A percentile compares a stretch with the other conserved stretches of the same genome.
Evolutionary conservation across 2,797 vertebrate genomes (phyloP).

Genomic region (Sardinella longiceps): DNA sequence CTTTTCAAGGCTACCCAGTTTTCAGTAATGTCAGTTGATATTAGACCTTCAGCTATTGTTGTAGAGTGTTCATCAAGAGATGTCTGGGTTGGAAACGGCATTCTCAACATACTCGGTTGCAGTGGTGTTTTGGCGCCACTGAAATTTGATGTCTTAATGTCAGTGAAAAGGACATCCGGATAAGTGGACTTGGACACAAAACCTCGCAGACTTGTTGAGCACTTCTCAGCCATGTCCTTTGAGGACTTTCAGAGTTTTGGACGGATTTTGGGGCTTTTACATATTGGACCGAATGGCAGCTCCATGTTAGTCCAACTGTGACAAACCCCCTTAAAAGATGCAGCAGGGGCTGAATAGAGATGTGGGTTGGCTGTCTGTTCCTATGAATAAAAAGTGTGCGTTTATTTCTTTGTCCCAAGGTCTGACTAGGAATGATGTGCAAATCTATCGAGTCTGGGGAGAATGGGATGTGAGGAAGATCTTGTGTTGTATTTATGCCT

Average conservation of each 20-base stretch:
- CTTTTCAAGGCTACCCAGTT: too few species aligned
- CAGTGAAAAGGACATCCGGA: neutral
- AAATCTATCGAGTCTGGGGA: conserved; percentile 42
- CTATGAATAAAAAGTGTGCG: conserved; percentile 67
- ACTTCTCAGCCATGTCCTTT: conserved; percentile 36
- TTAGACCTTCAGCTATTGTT: neutral
- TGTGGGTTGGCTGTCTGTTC: conserved; percentile 62
- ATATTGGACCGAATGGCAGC: conserved; percentile 48
- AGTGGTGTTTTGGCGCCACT: neutral
- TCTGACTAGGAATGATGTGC: conserved; percentile 69
- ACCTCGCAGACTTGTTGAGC: neutral
- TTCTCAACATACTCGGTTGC: neutral
- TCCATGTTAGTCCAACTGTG: conserved; percentile 69
- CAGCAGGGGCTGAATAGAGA: conserved; percentile 59
- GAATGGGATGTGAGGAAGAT: neutral
- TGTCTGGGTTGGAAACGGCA: neutral
- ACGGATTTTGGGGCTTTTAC: conserved; percentile 59
- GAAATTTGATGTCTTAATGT: neutral
- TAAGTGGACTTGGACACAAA: neutral
- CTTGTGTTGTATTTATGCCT: neutral
- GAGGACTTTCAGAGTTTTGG: conserved; percentile 55
- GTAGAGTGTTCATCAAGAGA: neutral
- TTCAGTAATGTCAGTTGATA: too few species aligned
- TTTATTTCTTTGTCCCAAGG: conserved; percentile 65
- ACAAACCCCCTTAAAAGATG: conserved; percentile 69